Evolutionary conservation across 2,797 vertebrate species (phyloP), one percentile per base, ranked within the genome.

Genomic region (Lerista edwardsae): DNA sequence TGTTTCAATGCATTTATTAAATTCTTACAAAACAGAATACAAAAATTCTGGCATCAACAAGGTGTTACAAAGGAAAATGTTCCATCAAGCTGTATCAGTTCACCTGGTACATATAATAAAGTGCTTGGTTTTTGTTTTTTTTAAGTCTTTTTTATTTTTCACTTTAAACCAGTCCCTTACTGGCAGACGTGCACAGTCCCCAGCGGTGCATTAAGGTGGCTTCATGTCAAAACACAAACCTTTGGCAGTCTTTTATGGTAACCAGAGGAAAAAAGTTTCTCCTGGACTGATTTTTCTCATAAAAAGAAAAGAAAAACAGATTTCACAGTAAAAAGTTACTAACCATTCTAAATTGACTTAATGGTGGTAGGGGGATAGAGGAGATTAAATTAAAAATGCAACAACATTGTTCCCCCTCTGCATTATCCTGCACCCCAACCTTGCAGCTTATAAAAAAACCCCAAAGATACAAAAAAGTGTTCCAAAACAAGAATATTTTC

Each of bases 1-100:
- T 82, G 73, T 93, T 95, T 96, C 93, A 92, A 94, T 78, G 92
- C 93, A 91, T 96, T 96, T 96, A 96, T 97, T 97, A 96, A 97
- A 96, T 96, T 93, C 94, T 96, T 97, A 97, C 93, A 97, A 97
- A 96, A 97, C 96, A 95, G 95, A 96, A 96, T 97, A 97, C 95
- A 97, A 97, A 97, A 97, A 97, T 94, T 93, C 96, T 93, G 95
- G 95, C 95, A 90, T 94, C 93, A 94, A 95, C 93, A 93, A 86
- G 95, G 92, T 91, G 95, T 93, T 95, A 94, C 90, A 91, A 94
- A 95, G 93, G 93, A 95, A 93, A 95, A 87, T 93, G 92, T 91
- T 93, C 94, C 93, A 80, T 87, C 91, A 93, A 91, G 95, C 94
- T 94, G 93, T 87, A 91, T 94, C 95, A 94, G 95, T 79, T 94